Conservation (phyloP, 2,113 vertebrate genomes). For the Microcebus jonahi region DNA sequence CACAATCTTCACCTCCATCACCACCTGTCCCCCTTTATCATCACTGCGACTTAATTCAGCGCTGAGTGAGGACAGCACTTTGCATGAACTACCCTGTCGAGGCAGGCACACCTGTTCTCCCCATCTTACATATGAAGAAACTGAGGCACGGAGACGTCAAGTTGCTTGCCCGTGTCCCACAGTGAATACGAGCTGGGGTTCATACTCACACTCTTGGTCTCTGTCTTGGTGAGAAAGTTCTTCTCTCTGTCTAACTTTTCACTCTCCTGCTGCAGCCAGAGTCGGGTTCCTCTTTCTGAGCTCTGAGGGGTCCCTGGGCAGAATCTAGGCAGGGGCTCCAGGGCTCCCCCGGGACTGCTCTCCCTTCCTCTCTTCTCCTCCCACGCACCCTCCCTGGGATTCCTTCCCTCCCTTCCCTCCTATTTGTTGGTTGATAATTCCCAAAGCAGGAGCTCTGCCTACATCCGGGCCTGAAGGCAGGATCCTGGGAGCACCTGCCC, state of each 20-base stretch:
- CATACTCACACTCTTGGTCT: neutral
- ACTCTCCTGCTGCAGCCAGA: neutral
- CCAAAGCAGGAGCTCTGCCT: neutral
- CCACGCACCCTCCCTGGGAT: neutral
- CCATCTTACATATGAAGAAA: neutral
- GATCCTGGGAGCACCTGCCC: neutral
- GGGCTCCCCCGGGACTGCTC: neutral
- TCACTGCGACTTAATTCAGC: neutral
- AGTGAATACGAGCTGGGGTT: neutral
- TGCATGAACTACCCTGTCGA: neutral
- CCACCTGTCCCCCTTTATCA: neutral
- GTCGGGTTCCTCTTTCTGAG: neutral
- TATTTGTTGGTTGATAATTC: neutral
- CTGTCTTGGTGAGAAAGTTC: neutral
- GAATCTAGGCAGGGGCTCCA: neutral
- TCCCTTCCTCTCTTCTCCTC: neutral
- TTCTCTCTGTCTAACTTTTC: neutral
- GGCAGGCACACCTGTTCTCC: neutral
- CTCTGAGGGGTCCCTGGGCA: neutral
- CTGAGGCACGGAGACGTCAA: neutral
- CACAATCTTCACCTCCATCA: too few species aligned
- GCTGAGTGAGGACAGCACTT: neutral
- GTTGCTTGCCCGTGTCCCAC: fast-evolving
- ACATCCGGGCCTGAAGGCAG: too few species aligned
- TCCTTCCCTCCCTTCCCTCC: neutral